A percentile compares a stretch with the other conserved stretches of the same genome.
Evolutionary conservation across 1,140 invertebrate species (phyloP).

Genomic region (Drosophila santomea): DNA sequence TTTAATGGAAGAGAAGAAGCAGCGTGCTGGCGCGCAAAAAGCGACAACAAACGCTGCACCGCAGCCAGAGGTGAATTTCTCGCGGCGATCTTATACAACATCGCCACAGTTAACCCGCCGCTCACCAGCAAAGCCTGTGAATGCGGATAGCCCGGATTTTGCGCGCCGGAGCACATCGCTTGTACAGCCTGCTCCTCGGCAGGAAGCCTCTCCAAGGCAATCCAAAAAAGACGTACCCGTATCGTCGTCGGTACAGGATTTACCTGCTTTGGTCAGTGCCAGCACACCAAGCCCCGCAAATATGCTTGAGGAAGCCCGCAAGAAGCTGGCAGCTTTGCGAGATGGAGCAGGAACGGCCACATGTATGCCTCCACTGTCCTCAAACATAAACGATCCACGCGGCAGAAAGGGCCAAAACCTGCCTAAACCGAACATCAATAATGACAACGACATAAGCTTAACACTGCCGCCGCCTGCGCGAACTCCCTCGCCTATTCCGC

Average conservation of each 20-base stretch:
- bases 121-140: too few relatives aligned
- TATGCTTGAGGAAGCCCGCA: slow-evolving; percentile 58
- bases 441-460: not conserved
- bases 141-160: not conserved
- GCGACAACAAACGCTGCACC: not conserved
- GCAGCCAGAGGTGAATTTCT: not conserved
- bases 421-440: not conserved
- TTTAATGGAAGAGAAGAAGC: not conserved
- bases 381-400: slow-evolving; percentile 57
- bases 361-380: not conserved
- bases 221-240: not conserved
- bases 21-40: not conserved
- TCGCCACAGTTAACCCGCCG: not conserved
- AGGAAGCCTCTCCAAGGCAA: not conserved
- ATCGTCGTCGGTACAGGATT: not conserved
- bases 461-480: not conserved
- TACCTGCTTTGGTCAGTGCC: not conserved
- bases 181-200: not conserved
- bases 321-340: slow-evolving; percentile 54
- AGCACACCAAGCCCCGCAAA: not conserved
- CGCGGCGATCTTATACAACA: not conserved
- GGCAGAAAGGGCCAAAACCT: slow-evolving; percentile 25
- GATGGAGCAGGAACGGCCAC: not conserved
- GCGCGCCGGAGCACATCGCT: not conserved
- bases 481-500: slow-evolving; percentile 16